Base-by-base conservation (phyloP, 2,113 vertebrate genomes). In the Silurus glanis region DNA sequence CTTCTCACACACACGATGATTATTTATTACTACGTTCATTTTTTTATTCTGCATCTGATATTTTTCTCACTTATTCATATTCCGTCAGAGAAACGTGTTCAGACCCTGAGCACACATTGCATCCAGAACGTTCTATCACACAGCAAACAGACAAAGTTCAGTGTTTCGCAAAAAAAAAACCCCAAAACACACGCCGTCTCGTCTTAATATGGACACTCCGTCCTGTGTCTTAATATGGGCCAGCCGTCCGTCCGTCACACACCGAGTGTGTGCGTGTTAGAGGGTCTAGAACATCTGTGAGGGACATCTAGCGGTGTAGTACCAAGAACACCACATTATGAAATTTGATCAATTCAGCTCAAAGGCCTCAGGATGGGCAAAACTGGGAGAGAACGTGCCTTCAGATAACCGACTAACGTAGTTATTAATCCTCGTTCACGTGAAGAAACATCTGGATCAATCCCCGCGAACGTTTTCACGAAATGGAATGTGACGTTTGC, bases 191-290 rank as follows among this genome's bases (percentile, higher is more conserved):
- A 88, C 91, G 78, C 74, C 90, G 90, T 94, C 92, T 94, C 93
- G 81, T 94, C 94, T 95, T 94, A 94, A 95, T 95, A 94, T 94
- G 94, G 93, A 92, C 92, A 93, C 92, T 91, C 91, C 93, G 94
- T 94, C 91, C 90, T 91, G 89, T 93, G 91, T 93, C 93, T 94
- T 94, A 93, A 94, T 95, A 94, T 94, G 93, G 55, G 8, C 55
- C 55, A 37, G 37, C 37, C 37, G 37, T 37, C 55, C 55, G 55
- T 56, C 55, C 55, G 55, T 56, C 55, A 56, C 55, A 56, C 55
- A 56, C 55, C 2, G 55, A 56, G 55, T 56, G 55, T 56, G 55
- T 56, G 55, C 13, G 55, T 56, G 5, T 56, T 3, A 9, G 8
- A 56, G 55, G 13, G 55, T 13, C n/a, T n/a, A 56, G 37, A 37